These are phyloP conservation scores for Strongylocentrotus purpuratus DNA, from an alignment of 35 echinoderm and acorn worm species.

Conservation along the genomic window DNA sequence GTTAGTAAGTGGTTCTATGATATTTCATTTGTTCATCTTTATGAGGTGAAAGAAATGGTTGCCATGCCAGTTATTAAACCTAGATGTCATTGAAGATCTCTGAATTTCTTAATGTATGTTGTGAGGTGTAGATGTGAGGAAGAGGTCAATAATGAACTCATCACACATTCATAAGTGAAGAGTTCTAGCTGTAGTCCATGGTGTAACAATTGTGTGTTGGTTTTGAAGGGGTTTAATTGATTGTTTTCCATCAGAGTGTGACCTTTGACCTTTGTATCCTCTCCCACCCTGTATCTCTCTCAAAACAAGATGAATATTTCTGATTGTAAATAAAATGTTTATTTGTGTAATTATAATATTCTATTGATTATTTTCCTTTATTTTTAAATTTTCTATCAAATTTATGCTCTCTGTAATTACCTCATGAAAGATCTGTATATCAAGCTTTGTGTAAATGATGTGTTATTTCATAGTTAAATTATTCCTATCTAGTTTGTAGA, in stretches of 20 bases:
- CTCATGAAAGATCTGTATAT: conserved; percentile 39
- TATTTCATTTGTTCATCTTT: neutral
- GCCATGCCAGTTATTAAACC: neutral
- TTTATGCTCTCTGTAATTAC: conserved; percentile 38
- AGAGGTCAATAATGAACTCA: neutral
- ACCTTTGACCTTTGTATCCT: neutral
- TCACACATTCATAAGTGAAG: neutral
- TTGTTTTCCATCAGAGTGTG: neutral
- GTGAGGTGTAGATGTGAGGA: neutral
- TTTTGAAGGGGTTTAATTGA: conserved; percentile 11
- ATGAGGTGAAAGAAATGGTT: neutral
- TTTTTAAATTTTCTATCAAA: conserved; percentile 45
- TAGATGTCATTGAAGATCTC: neutral
- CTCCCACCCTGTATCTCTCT: neutral
- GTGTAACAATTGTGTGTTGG: neutral
- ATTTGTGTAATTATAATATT: conserved; percentile 28
- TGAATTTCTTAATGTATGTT: neutral
- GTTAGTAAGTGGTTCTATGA: neutral
- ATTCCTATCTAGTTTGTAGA: neutral
- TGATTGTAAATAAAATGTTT: conserved; percentile 21
- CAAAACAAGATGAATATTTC: neutral
- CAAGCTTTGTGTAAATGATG: neutral
- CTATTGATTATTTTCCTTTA: conserved; percentile 33
- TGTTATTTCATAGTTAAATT: conserved; percentile 14
- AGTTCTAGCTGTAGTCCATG: neutral